Evolutionary conservation across 2,797 vertebrate species (phyloP).

Genomic region (Rhynchotus rufescens): DNA sequence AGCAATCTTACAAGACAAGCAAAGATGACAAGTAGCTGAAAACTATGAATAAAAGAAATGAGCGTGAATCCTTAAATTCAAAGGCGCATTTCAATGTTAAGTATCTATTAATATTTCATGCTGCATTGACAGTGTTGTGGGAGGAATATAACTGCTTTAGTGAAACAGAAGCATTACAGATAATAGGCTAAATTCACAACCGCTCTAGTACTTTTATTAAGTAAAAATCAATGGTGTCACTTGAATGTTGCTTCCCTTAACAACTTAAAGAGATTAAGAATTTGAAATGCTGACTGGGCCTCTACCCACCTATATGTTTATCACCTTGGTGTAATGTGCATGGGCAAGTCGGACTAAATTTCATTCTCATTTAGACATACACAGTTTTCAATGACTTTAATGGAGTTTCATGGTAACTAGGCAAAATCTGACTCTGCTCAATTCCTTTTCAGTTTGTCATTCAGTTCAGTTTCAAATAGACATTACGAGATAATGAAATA

Average conservation of each 20-base stretch:
- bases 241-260: background rate
- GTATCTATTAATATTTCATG: slow-evolving; percentile 53
- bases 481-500: background rate
- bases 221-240: background rate
- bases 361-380: background rate
- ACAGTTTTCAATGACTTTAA: background rate
- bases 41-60: background rate
- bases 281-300: slow-evolving; percentile 14
- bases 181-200: slow-evolving; percentile 1
- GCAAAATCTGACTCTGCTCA: background rate
- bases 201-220: background rate
- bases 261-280: background rate
- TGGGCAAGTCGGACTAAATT: background rate
- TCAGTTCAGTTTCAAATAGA: background rate
- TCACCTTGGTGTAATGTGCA: background rate
- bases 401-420: background rate
- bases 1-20: background rate
- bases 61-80: slow-evolving; percentile 22
- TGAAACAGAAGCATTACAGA: slow-evolving; percentile 21
- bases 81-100: background rate
- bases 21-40: background rate
- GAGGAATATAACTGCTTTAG: background rate
- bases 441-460: background rate
- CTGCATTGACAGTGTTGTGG: slow-evolving; percentile 5
- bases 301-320: background rate